Conservation (phyloP, 2,113 vertebrate genomes). For the Microcebus griseorufus region DNA sequence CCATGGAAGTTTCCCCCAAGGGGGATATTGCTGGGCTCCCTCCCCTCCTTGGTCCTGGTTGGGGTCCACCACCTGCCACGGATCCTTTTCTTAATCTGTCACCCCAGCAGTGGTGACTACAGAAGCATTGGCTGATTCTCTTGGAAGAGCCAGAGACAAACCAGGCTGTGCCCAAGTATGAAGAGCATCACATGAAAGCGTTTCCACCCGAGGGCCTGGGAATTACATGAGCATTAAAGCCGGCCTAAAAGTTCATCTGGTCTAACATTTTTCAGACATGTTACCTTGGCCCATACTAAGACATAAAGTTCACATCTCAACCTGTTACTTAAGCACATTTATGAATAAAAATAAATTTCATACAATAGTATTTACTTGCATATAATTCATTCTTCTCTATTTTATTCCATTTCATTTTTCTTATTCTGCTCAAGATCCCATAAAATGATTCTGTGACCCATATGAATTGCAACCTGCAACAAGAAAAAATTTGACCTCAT, state of each 20-base stretch:
- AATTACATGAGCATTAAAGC: background rate
- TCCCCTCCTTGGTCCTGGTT: background rate
- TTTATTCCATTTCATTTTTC: conserved; percentile 1
- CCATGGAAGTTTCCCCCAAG: background rate
- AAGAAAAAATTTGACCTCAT: background rate
- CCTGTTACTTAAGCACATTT: background rate
- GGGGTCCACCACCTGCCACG: background rate
- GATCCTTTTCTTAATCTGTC: background rate
- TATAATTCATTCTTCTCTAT: background rate
- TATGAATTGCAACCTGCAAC: background rate
- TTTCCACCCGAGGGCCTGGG: background rate
- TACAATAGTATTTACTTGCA: background rate
- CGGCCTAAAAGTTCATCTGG: background rate
- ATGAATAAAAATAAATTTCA: background rate
- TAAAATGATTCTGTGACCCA: background rate
- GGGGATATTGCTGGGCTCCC: background rate
- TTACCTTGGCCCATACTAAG: background rate
- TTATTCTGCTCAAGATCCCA: background rate
- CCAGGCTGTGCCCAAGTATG: too few relatives aligned
- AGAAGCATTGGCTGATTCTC: background rate
- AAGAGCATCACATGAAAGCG: background rate
- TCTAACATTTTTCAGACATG: background rate
- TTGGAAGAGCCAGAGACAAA: background rate
- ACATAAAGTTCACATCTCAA: background rate
- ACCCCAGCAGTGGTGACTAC: background rate